phyloP scores from a whole-genome alignment of 1,140 invertebrate genomes.

The Grapholita molesta region DNA sequence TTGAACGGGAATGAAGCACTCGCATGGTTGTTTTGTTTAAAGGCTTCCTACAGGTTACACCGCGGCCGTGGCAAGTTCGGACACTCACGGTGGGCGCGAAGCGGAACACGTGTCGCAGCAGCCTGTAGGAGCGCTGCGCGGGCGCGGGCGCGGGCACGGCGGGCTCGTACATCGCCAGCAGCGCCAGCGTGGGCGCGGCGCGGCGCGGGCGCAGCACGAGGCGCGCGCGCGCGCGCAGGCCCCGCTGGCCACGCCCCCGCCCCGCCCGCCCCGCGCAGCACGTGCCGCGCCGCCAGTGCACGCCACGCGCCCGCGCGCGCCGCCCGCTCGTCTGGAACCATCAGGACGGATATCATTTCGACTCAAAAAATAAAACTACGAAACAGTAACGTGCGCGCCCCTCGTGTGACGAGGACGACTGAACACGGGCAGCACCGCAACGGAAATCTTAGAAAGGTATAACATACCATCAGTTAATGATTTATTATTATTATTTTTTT shows the following conservation, averaged over 20 bases:
- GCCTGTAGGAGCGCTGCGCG: conserved; percentile 39
- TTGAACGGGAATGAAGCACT: too few species aligned
- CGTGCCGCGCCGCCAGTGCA: conserved; percentile 22
- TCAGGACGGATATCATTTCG: too few species aligned
- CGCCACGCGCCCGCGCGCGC: conserved; percentile 28
- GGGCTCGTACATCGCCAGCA: conserved; percentile 59
- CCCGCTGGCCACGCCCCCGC: conserved; percentile 23
- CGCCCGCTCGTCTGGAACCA: conserved; percentile 44
- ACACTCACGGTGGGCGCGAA: conserved; percentile 42
- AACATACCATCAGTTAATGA: too few species aligned
- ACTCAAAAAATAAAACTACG: too few species aligned
- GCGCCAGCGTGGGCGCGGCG: conserved; percentile 29
- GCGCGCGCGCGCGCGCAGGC: conserved; percentile 22
- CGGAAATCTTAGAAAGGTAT: too few species aligned
- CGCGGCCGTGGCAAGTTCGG: neutral
- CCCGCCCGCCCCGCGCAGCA: conserved; percentile 6
- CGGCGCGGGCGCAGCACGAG: conserved; percentile 44
- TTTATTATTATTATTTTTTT: too few species aligned
- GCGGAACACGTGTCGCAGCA: conserved; percentile 54
- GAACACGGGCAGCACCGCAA: too few species aligned
- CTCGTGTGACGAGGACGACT: too few species aligned
- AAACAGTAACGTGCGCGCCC: too few species aligned
- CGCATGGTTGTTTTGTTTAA: too few species aligned
- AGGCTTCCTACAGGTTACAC: too few species aligned
- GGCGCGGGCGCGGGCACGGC: conserved; percentile 1